These are phyloP conservation scores for Pogonocherus hispidulus DNA, from an alignment of 2,888 invertebrate genomes.

Conservation along the genomic window DNA sequence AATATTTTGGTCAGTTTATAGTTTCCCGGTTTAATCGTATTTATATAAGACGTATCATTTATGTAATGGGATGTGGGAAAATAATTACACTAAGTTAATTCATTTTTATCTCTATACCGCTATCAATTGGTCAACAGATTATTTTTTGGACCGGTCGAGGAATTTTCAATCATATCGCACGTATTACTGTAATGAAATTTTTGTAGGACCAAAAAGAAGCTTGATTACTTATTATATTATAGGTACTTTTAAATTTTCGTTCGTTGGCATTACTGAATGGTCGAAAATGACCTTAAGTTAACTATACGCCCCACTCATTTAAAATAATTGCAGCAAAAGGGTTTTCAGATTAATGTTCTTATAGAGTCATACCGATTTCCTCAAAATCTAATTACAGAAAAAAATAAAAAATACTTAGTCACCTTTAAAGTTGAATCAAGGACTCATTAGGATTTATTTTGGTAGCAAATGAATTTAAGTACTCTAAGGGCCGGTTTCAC, in stretches of 20 bases:
- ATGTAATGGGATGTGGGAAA: not conserved
- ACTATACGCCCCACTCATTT: too few species aligned
- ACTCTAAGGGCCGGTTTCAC: too few species aligned
- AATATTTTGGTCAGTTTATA: not conserved
- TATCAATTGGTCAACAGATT: not conserved
- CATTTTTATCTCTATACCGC: not conserved
- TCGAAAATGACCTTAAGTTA: not conserved
- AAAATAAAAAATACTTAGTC: too few species aligned
- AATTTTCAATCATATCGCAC: conserved; percentile 17
- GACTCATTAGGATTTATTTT: too few species aligned
- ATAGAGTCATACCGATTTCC: too few species aligned
- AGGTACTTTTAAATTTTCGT: not conserved
- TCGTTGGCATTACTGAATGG: not conserved
- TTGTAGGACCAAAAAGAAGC: conserved; percentile 1
- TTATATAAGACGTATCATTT: conserved; percentile 5
- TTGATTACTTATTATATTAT: not conserved
- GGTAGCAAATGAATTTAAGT: too few species aligned
- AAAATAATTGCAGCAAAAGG: not conserved
- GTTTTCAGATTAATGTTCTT: too few species aligned
- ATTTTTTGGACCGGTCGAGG: not conserved
- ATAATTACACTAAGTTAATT: conserved; percentile 13
- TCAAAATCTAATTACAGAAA: too few species aligned
- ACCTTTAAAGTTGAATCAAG: too few species aligned
- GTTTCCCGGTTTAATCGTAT: conserved; percentile 3
- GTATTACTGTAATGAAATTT: conserved; percentile 9